These are phyloP conservation scores for Panthera leo DNA, from an alignment of 2,113 vertebrate genomes.

Conservation along the genomic window DNA sequence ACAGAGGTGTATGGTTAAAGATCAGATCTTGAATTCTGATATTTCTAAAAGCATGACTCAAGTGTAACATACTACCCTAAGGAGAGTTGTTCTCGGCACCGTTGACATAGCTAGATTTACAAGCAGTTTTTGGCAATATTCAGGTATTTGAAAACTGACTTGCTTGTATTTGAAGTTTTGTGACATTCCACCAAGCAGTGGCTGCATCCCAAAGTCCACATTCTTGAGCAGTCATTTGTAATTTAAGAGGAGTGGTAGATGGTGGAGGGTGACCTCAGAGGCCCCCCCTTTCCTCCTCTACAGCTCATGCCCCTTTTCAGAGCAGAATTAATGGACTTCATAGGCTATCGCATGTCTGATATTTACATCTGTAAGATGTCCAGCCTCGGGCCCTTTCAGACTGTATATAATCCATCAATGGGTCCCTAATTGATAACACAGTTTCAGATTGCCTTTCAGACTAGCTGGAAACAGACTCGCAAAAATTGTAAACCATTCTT, in stretches of 20 bases:
- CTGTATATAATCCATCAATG: slow-evolving; percentile 57
- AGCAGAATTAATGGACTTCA: slow-evolving; percentile 38
- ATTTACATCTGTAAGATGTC: slow-evolving; percentile 54
- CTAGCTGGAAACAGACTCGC: slow-evolving; percentile 56
- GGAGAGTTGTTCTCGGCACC: background rate
- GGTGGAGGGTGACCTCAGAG: slow-evolving; percentile 45
- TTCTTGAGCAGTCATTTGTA: slow-evolving; percentile 76
- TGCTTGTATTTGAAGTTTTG: slow-evolving; percentile 80
- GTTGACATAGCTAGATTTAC: slow-evolving; percentile 50
- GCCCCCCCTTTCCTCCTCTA: background rate
- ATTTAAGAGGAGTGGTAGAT: slow-evolving; percentile 45
- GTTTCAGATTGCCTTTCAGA: slow-evolving; percentile 67
- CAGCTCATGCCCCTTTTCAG: slow-evolving; percentile 32
- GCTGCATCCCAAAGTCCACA: slow-evolving; percentile 79
- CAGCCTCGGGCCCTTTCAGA: slow-evolving; percentile 25
- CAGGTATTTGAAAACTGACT: slow-evolving; percentile 36
- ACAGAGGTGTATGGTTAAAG: background rate
- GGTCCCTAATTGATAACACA: slow-evolving; percentile 48
- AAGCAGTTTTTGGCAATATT: slow-evolving; percentile 27
- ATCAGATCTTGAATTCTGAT: background rate
- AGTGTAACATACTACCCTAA: background rate
- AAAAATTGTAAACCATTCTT: slow-evolving; percentile 68
- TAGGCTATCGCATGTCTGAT: slow-evolving; percentile 49
- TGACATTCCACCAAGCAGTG: slow-evolving; percentile 71
- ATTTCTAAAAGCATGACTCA: background rate